These are phyloP conservation scores for Coremacera marginata DNA, from an alignment of 2,888 invertebrate genomes.

Conservation along the genomic window DNA sequence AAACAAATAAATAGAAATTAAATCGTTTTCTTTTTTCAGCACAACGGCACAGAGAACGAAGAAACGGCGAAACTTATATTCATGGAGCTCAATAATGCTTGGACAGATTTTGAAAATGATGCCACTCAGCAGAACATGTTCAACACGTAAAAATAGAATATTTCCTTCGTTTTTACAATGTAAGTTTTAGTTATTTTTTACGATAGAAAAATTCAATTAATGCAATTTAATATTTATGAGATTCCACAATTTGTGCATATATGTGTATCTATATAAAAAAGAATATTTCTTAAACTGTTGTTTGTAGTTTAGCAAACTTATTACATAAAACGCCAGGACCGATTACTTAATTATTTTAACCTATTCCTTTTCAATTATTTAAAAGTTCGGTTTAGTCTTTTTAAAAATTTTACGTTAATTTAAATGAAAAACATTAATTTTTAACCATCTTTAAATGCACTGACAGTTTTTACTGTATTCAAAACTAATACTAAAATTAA, in stretches of 20 bases:
- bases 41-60: slow-evolving; percentile 93
- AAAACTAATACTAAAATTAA: neutral
- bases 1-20: no score
- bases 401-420: neutral
- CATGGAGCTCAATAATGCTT: slow-evolving; percentile 98
- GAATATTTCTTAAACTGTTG: neutral
- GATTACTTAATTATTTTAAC: slow-evolving; percentile 61
- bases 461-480: neutral
- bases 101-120: slow-evolving; percentile 92
- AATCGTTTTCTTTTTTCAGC: slow-evolving; percentile 73
- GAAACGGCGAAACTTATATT: slow-evolving; percentile 96
- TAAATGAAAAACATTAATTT: no score
- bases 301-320: neutral
- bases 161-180: neutral
- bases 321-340: slow-evolving; percentile 53
- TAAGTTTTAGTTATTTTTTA: slow-evolving; percentile 26
- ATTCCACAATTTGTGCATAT: neutral
- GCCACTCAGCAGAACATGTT: slow-evolving; percentile 83
- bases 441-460: neutral
- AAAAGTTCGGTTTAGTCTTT: neutral
- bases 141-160: slow-evolving; percentile 59
- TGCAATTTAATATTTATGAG: slow-evolving; percentile 4
- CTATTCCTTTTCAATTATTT: neutral
- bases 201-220: slow-evolving; percentile 7
- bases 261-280: neutral